Evolutionary conservation across 2,888 invertebrate species (phyloP).

Genomic region (Mesopsocus fuscifrons): DNA sequence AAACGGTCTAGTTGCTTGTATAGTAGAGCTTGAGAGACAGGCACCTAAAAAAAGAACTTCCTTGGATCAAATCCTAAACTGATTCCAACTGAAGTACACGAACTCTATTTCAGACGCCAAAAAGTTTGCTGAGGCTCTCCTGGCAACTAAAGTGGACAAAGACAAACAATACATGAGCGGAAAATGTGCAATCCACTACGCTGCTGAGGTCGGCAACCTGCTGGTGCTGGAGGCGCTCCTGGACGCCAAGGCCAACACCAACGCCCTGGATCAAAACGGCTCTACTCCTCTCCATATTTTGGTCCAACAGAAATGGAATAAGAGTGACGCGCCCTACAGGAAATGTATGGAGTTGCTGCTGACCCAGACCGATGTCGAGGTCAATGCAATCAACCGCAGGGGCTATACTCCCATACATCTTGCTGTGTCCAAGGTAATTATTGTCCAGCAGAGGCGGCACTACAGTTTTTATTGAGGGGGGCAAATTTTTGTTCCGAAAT

Average conservation of each 20-base stretch:
- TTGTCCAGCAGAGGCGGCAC: too few species aligned
- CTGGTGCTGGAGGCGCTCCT: neutral
- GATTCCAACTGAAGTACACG: neutral
- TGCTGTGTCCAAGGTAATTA: neutral
- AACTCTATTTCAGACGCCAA: neutral
- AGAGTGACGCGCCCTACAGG: neutral
- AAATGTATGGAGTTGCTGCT: neutral
- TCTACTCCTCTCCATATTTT: slow-evolving; percentile 44
- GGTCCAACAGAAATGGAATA: neutral
- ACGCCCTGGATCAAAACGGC: slow-evolving; percentile 39
- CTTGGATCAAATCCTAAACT: neutral
- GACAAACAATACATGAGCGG: neutral
- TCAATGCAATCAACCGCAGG: neutral
- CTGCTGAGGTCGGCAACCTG: neutral
- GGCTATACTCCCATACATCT: neutral
- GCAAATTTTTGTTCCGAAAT: too few species aligned
- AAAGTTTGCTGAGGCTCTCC: neutral
- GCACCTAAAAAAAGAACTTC: too few species aligned
- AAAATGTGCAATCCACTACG: neutral
- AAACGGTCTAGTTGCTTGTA: too few species aligned
- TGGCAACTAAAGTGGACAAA: neutral
- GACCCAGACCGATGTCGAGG: neutral
- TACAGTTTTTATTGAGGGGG: too few species aligned
- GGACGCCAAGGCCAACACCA: slow-evolving; percentile 25
- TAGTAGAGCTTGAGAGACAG: too few species aligned